Base-by-base conservation (phyloP, 2,888 invertebrate species). In the Pachymerium ferrugineum region DNA sequence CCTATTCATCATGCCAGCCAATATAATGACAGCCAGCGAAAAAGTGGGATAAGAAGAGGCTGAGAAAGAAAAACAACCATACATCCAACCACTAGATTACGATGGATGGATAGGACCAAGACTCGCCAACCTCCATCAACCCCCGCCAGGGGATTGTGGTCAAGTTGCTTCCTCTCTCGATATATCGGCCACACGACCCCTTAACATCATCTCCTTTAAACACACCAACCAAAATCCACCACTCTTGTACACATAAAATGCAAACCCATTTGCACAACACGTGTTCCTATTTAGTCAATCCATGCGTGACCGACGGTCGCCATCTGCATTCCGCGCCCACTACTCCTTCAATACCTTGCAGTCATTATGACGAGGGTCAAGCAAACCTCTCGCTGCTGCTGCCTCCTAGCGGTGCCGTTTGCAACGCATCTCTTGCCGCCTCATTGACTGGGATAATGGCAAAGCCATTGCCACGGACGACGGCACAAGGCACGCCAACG, bases 311-410 rank as follows among this genome's bases (percentile, higher is more conserved):
- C 62, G 28, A 62, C 28, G 62, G n/a, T 62, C 25, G 28, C 62
- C 62, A 62, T 62, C 62, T 62, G 62, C 62, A 62, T 62, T 62
- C 28, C 28, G 62, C 62, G 16, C 47, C 47, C 28, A 62, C 28
- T 62, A 62, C 62, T 28, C 62, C 62, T 62, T 25, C 25, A 62
- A 62, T 62, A 62, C 62, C 62, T 62, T 25, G 62, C 28, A 25
- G 62, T 62, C 62, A 62, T 62, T 62, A 62, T 25, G 62, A 62
- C 62, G 62, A 62, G 62, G 62, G 62, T 62, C 62, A 62, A 62
- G 62, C 62, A 12, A 62, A 25, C 62, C 25, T 62, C 62, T 62
- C 62, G n/a, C 62, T 25, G n/a, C 62, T 14, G 28, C 62, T 62
- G 62, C 62, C 62, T 22, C 25, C 28, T n/a, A 28, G 62, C 28